A percentile compares a stretch with the other conserved stretches of the same genome.
Evolutionary conservation across 2,888 invertebrate genomes (phyloP).

Genomic region (Caenorhabditis sp.): DNA sequence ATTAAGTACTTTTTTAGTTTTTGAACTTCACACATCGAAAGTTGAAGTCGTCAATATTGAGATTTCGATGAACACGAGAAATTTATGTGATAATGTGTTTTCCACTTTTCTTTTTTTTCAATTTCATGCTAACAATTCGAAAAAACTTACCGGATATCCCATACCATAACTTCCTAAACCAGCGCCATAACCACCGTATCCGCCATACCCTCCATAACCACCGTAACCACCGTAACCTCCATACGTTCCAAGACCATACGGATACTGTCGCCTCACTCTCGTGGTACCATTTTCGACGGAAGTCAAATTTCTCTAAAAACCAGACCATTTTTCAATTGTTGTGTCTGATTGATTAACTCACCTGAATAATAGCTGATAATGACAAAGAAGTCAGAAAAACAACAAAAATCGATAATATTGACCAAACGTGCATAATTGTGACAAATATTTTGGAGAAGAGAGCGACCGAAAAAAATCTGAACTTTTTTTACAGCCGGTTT

Average conservation of each 20-base stretch:
- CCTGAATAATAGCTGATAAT: neutral
- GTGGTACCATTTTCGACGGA: neutral
- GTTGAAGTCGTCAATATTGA: no score
- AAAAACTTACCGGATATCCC: constrained; percentile 22
- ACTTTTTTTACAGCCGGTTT: neutral
- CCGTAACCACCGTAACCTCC: no score
- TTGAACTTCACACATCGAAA: no score
- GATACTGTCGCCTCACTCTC: constrained; percentile 33
- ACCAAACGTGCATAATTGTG: no score
- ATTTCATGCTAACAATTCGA: no score
- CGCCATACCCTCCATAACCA: constrained; percentile 15
- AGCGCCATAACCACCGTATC: constrained; percentile 4
- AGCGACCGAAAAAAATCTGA: neutral
- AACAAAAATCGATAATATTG: neutral
- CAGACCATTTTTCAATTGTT: no score
- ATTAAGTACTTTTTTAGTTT: no score
- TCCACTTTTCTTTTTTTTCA: no score
- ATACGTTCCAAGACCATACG: constrained; percentile 21
- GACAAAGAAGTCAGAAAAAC: neutral
- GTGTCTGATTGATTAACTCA: neutral
- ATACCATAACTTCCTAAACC: neutral
- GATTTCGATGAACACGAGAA: no score
- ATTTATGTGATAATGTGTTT: no score
- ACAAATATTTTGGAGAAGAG: neutral
- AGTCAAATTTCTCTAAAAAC: neutral